A percentile compares a stretch with the other conserved stretches of the same genome.
Conservation (phyloP, 2,888 invertebrate genomes). For the Pyrgus malvae region DNA sequence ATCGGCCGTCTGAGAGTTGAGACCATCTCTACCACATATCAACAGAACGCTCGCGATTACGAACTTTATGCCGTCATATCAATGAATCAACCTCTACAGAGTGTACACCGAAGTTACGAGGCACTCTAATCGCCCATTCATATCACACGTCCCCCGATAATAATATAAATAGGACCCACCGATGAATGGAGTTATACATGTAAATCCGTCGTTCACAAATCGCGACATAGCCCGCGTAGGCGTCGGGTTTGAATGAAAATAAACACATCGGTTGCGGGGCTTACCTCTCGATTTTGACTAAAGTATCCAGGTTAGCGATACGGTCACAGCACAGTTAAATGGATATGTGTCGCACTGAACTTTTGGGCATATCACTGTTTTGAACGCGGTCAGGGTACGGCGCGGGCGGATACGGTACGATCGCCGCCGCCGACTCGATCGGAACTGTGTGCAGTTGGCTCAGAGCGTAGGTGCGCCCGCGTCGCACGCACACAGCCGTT, state of each 20-base stretch:
- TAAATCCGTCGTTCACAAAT: constrained; percentile 79
- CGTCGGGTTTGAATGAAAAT: constrained; percentile 75
- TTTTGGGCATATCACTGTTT: constrained; percentile 64
- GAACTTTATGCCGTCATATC: constrained; percentile 38
- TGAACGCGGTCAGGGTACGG: constrained; percentile 44
- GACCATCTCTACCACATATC: constrained; percentile 35
- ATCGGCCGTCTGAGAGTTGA: constrained; percentile 53
- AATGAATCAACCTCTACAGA: constrained; percentile 53
- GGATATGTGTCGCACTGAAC: constrained; percentile 61
- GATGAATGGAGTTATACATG: constrained; percentile 78
- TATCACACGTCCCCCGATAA: constrained; percentile 68
- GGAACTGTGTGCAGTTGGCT: constrained; percentile 52
- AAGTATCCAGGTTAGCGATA: constrained; percentile 78
- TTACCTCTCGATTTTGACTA: constrained; percentile 77
- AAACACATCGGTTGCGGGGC: constrained; percentile 55
- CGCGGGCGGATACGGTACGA: constrained; percentile 47
- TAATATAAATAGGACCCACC: constrained; percentile 72
- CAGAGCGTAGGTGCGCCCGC: constrained; percentile 60
- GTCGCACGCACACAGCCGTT: constrained; percentile 60
- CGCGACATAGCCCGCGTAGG: constrained; percentile 77
- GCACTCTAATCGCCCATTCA: constrained; percentile 69
- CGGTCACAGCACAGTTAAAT: constrained; percentile 58
- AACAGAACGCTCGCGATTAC: constrained; percentile 18
- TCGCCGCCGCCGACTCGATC: constrained; percentile 55
- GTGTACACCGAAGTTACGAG: constrained; percentile 46